Evolutionary conservation across 2,888 invertebrate species (phyloP).

Genomic region (Nemotelus nigrinus): DNA sequence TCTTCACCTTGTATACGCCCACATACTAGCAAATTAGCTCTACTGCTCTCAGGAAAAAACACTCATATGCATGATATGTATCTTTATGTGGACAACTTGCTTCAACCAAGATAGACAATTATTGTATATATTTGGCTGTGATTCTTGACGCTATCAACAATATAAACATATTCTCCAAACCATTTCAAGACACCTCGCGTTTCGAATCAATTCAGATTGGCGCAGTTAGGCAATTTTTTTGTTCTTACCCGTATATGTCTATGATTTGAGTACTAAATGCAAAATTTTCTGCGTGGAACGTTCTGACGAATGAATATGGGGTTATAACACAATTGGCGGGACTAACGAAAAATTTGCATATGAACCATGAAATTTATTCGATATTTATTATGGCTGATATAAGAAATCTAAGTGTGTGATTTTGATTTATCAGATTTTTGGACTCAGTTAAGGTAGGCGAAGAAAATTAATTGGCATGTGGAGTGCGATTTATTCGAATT

Average conservation of each 20-base stretch:
- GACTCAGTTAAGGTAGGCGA: background rate
- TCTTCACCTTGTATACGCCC: no score
- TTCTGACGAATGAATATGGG: background rate
- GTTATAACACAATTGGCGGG: background rate
- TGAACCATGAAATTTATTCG: conserved; percentile 25
- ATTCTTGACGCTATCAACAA: no score
- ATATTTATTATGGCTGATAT: conserved; percentile 16
- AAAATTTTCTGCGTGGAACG: conserved; percentile 34
- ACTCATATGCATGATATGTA: no score
- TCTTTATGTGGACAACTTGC: no score
- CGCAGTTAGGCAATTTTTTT: background rate
- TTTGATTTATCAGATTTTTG: conserved; percentile 1
- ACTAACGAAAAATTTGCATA: conserved; percentile 35
- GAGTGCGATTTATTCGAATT: no score
- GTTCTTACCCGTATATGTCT: conserved; percentile 21
- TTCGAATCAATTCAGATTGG: background rate
- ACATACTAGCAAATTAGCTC: no score
- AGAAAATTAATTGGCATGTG: background rate
- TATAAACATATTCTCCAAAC: no score
- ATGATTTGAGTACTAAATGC: background rate
- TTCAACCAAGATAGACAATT: no score
- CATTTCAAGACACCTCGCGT: no score
- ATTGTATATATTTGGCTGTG: no score
- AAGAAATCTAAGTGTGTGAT: background rate
- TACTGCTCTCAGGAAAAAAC: no score